These are phyloP conservation scores for Platysternon megacephalum DNA, from an alignment of 2,113 vertebrate genomes.

Conservation along the genomic window DNA sequence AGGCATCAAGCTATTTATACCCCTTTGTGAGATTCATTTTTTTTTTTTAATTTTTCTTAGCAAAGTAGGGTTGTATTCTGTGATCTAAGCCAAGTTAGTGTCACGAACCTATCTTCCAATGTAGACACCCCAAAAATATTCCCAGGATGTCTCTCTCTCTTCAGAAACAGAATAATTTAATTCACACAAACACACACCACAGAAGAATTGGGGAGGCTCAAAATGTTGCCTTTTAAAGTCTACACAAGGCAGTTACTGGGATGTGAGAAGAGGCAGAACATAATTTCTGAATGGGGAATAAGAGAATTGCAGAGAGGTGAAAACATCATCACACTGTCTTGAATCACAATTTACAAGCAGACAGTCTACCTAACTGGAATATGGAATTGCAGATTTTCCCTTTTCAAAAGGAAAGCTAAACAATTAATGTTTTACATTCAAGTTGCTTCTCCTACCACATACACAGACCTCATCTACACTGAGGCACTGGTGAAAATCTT, in stretches of 20 bases:
- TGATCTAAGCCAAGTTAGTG: constrained; percentile 28
- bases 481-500: not conserved
- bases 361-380: not conserved
- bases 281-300: not conserved
- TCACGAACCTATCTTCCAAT: constrained; percentile 19
- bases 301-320: too few relatives aligned
- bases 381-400: not conserved
- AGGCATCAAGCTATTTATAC: constrained; percentile 62
- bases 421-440: fast-evolving
- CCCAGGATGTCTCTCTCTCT: not conserved
- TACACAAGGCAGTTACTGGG: not conserved
- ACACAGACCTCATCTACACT: not conserved
- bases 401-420: not conserved
- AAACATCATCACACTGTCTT: too few relatives aligned
- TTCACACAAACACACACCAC: not conserved
- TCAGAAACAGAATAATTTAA: not conserved
- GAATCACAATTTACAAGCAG: constrained; percentile 15
- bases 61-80: too few relatives aligned
- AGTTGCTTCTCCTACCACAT: not conserved
- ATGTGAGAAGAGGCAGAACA: not conserved
- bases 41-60: not conserved
- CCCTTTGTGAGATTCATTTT: constrained; percentile 28
- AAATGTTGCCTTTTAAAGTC: not conserved
- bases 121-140: constrained; percentile 26
- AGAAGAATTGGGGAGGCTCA: not conserved